Base-by-base conservation (phyloP, 92 coral and sea anemone species). In the Paramuricea clavata region DNA sequence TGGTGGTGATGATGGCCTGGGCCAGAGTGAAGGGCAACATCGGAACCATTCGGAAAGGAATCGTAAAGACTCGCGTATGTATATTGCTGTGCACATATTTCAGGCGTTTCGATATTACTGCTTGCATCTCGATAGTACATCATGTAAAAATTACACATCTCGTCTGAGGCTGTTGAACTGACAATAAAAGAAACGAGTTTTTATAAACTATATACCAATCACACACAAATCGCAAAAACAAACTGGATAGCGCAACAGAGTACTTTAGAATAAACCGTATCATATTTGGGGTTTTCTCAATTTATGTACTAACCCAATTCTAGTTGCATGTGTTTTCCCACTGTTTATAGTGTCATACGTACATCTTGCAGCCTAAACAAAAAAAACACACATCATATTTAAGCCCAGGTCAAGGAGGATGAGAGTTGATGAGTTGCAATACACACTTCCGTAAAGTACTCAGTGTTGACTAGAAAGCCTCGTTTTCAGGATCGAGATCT, bases 91-190 rank as follows among this genome's bases (percentile, higher is more conserved):
- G 2, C 52, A 39, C 84, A 79, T 13, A 12, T 2, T 21, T 79
- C 54, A 33, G 84, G 73, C 25, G 52, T 41, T 36, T 31, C 32
- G 12, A 25, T 34, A 15, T 36, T 26, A 12, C 54, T 82, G 12
- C 22, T 62, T 23, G 94, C 91, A 69, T 86, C 69, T n/a, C 90
- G 81, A 88, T 93, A 97, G 82, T 93, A 97, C 99, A 97, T 97
- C 76, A 97, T 90, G 90, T 97, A 97, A 83, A 97, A 97, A 78
- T 97, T 97, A 60, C 99, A 97, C 99, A 97, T 97, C 78, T 97
- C 99, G 44, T 97, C 99, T 43, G 67, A 22, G 54, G 90, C 92
- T 31, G 95, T 69, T 30, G 94, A 2, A 43, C 99, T 97, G 90
- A 34, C 88, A 86, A 5, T 1, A 64, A 80, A 19, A 15, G 34